phyloP scores from a whole-genome alignment of 1,140 invertebrate species.

The Cotesia typhae region DNA sequence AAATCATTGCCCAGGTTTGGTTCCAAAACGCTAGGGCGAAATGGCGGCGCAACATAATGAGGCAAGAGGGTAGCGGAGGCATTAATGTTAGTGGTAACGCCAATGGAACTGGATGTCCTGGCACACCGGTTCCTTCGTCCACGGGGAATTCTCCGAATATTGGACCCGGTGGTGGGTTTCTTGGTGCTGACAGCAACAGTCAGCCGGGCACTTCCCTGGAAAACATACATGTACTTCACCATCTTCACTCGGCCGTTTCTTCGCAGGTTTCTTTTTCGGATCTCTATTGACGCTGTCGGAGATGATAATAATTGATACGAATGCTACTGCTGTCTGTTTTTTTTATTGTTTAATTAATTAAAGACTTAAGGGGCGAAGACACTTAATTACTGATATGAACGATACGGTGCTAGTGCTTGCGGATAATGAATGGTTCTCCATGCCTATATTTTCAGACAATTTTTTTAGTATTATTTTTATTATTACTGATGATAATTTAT shows the following conservation, averaged over 20 bases:
- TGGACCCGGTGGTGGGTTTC: slow-evolving; percentile 54
- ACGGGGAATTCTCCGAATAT: slow-evolving; percentile 59
- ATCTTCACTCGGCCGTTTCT: slow-evolving; percentile 62
- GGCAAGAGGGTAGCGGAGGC: slow-evolving; percentile 71
- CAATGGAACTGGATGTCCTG: slow-evolving; percentile 50
- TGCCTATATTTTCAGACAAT: too few relatives aligned
- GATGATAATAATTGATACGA: slow-evolving; percentile 46
- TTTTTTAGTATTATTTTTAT: too few relatives aligned
- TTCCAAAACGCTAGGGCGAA: slow-evolving; percentile 98
- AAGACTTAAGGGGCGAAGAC: too few relatives aligned
- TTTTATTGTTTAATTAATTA: not conserved
- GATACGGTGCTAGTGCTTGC: too few relatives aligned
- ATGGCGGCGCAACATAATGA: slow-evolving; percentile 87
- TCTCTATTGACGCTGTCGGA: slow-evolving; percentile 61
- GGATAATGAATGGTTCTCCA: too few relatives aligned
- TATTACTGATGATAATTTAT: too few relatives aligned
- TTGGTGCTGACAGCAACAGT: slow-evolving; percentile 61
- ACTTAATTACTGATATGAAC: too few relatives aligned
- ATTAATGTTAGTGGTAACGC: slow-evolving; percentile 39
- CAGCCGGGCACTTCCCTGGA: slow-evolving; percentile 64
- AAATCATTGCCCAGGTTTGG: slow-evolving; percentile 80
- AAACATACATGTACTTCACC: slow-evolving; percentile 63
- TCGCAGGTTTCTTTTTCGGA: slow-evolving; percentile 65
- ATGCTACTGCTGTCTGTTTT: slow-evolving; percentile 37
- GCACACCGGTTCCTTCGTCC: slow-evolving; percentile 60